phyloP scores from a whole-genome alignment of 2,113 vertebrate species.

The Nesoenas mayeri region DNA sequence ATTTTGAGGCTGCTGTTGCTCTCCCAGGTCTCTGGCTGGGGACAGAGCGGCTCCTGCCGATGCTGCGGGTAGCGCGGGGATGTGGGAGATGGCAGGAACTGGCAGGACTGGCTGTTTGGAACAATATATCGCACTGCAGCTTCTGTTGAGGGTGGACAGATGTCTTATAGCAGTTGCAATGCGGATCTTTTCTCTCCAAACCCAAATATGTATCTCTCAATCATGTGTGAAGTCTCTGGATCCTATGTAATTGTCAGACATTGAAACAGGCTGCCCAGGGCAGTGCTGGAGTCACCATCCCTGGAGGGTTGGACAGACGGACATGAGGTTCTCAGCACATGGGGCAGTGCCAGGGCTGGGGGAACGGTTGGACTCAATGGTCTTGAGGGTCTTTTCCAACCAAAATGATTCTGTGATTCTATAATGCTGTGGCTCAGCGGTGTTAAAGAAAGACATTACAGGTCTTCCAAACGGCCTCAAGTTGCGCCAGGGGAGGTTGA shows the following conservation, averaged over 20 bases:
- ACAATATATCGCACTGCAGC: neutral
- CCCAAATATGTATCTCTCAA: neutral
- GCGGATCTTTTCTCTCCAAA: neutral
- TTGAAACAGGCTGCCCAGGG: too few species aligned
- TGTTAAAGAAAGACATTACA: neutral
- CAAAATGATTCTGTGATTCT: too few species aligned
- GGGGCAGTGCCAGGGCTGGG: too few species aligned
- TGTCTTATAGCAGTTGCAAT: neutral
- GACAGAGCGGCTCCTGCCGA: neutral
- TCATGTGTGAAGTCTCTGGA: neutral
- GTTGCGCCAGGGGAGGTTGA: too few species aligned
- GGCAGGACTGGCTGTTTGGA: neutral
- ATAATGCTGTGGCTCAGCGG: rapidly evolving
- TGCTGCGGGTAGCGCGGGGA: rapidly evolving
- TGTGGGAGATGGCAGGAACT: neutral
- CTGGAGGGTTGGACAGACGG: too few species aligned
- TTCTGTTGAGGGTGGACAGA: neutral
- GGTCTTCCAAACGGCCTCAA: too few species aligned
- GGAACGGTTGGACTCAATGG: too few species aligned
- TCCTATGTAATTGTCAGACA: neutral
- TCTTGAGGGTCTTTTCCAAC: too few species aligned
- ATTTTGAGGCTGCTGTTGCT: neutral
- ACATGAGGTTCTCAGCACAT: too few species aligned
- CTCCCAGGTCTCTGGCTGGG: neutral
- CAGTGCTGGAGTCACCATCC: too few species aligned